Conservation (phyloP, 1,140 invertebrate genomes). For the Heterodera carotae region DNA sequence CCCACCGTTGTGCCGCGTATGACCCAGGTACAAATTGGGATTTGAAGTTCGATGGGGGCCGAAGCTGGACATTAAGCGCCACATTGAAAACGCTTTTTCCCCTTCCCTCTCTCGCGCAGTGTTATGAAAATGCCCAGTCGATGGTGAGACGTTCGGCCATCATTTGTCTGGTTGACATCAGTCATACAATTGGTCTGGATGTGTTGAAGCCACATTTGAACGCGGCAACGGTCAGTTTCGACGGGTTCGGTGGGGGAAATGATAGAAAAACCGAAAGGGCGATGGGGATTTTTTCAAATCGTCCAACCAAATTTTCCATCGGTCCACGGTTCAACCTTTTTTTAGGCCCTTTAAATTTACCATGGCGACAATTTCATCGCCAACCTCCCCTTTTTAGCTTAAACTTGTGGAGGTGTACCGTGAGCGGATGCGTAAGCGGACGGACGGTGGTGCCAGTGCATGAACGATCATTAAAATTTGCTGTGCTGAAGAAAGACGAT, state of each 20-base stretch:
- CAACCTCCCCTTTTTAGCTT: conserved; percentile 67
- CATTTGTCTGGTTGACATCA: conserved; percentile 90
- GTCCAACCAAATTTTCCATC: no score
- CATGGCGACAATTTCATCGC: no score
- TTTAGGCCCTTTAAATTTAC: no score
- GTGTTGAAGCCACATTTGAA: conserved; percentile 77
- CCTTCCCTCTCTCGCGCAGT: conserved; percentile 67
- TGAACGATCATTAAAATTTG: no score
- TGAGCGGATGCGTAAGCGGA: conserved; percentile 68
- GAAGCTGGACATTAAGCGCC: not conserved
- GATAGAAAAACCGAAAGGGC: no score
- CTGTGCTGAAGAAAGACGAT: no score
- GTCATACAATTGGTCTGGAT: conserved; percentile 81
- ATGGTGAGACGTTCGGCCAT: conserved; percentile 88
- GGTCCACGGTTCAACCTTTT: no score
- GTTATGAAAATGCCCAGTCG: conserved; percentile 83
- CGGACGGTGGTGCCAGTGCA: not conserved
- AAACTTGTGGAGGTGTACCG: conserved; percentile 77
- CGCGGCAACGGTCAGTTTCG: conserved; percentile 75
- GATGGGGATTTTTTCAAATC: no score
- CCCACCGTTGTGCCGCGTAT: conserved; percentile 82
- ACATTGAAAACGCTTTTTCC: not conserved
- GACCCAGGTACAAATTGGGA: conserved; percentile 72
- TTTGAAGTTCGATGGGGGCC: no score
- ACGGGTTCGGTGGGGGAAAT: not conserved